phyloP scores from a whole-genome alignment of 2,113 vertebrate species.

The Procapra przewalskii region DNA sequence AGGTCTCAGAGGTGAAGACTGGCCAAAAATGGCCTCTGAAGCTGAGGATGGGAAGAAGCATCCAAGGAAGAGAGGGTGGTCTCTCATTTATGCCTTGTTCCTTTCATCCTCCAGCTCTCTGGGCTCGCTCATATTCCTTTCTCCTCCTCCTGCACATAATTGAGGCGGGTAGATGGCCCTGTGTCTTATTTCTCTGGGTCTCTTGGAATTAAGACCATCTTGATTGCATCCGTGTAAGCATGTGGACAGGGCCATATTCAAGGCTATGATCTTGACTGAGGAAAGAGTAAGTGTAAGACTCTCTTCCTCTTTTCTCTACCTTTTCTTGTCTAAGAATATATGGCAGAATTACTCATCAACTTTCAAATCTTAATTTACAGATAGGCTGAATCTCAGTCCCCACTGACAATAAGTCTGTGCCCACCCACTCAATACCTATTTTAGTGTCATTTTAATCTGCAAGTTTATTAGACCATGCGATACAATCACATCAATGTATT shows the following conservation, averaged over 20 bases:
- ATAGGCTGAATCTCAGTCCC: not conserved
- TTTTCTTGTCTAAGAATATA: not conserved
- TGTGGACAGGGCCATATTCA: not conserved
- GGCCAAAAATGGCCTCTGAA: not conserved
- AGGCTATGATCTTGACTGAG: not conserved
- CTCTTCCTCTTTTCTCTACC: not conserved
- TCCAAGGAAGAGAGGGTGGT: not conserved
- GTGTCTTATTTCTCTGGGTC: not conserved
- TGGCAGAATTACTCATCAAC: not conserved
- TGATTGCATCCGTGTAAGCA: not conserved
- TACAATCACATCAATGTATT: not conserved
- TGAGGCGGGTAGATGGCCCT: rapidly evolving
- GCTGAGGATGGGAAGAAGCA: not conserved
- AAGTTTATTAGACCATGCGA: not conserved
- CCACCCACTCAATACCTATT: not conserved
- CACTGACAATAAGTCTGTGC: not conserved
- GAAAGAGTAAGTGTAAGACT: not conserved
- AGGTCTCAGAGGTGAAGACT: not conserved
- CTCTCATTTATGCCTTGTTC: not conserved
- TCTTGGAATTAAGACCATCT: not conserved
- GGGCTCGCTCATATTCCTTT: not conserved
- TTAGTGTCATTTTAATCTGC: not conserved
- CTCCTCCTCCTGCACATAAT: not conserved
- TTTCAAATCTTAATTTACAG: not conserved
- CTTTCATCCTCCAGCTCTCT: not conserved